These are phyloP conservation scores for Coremacera marginata DNA, from an alignment of 2,888 invertebrate genomes.

Conservation along the genomic window DNA sequence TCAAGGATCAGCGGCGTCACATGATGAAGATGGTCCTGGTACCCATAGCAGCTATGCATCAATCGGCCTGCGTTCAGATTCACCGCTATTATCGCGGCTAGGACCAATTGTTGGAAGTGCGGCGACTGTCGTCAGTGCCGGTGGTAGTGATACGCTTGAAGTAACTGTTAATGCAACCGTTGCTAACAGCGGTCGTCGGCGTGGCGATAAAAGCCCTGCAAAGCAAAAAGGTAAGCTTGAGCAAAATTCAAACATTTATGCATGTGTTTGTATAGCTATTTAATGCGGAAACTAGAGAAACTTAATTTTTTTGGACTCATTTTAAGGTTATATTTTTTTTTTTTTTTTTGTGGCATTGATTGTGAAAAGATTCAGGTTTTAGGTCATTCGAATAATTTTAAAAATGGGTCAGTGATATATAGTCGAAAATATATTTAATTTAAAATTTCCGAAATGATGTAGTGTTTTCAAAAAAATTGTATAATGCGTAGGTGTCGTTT, in stretches of 20 bases:
- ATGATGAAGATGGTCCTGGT: conserved; percentile 72
- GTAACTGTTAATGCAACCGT: conserved; percentile 46
- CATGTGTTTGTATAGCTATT: not conserved
- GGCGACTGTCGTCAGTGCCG: conserved; percentile 62
- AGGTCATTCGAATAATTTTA: no score
- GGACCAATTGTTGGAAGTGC: conserved; percentile 70
- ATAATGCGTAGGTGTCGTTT: no score
- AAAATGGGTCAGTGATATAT: no score
- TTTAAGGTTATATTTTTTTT: no score
- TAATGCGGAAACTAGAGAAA: not conserved
- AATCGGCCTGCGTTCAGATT: conserved; percentile 60
- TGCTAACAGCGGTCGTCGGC: conserved; percentile 62
- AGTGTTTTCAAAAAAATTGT: no score
- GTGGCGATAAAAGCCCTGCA: conserved; percentile 68
- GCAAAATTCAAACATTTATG: not conserved
- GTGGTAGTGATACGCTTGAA: conserved; percentile 55
- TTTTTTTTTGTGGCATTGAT: no score
- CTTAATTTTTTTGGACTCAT: no score
- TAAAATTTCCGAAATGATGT: no score
- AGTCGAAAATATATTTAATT: no score
- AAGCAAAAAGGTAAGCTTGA: conserved; percentile 56
- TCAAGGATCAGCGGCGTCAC: conserved; percentile 77
- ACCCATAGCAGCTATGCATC: conserved; percentile 48
- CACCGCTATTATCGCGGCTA: conserved; percentile 62
- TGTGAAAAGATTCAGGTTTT: no score